Conservation (phyloP, 1,140 invertebrate species). For the Camponotus pennsylvanicus region DNA sequence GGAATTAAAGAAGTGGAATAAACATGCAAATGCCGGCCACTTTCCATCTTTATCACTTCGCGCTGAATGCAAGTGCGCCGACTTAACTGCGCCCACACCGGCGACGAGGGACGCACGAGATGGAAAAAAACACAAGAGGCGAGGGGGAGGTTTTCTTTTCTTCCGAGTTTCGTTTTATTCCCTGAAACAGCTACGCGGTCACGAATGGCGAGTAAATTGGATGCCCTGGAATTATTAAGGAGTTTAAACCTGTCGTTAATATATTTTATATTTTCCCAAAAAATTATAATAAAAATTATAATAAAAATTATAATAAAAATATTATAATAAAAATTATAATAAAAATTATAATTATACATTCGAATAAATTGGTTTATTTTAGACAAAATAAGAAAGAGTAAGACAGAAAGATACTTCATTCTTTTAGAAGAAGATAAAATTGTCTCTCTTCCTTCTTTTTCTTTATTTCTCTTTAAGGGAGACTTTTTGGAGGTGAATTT, state of each 20-base stretch:
- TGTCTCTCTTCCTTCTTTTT: no score
- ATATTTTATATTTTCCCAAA: no score
- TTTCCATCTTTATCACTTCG: constrained; percentile 80
- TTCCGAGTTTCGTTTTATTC: constrained; percentile 12
- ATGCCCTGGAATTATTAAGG: neutral
- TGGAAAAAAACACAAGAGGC: constrained; percentile 21
- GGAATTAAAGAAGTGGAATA: constrained; percentile 78
- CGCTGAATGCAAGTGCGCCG: constrained; percentile 69
- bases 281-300: no score
- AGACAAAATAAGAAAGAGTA: no score
- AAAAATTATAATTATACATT: no score
- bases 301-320: no score
- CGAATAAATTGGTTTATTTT: no score
- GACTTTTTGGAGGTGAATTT: neutral
- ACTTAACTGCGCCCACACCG: constrained; percentile 54
- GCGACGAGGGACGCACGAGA: constrained; percentile 8
- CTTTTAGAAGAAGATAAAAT: no score
- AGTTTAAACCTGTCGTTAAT: neutral
- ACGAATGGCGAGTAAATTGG: constrained; percentile 29
- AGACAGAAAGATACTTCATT: no score
- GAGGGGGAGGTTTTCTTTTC: constrained; percentile 21
- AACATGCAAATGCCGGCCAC: constrained; percentile 79
- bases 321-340: no score
- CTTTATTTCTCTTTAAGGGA: neutral
- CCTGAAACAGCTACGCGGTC: constrained; percentile 21